Percentiles rank a stretch among this genome's conserved stretches.
These are phyloP conservation scores for Strigamia crassipes DNA, from an alignment of 2,888 invertebrate species.

Conservation along the genomic window DNA sequence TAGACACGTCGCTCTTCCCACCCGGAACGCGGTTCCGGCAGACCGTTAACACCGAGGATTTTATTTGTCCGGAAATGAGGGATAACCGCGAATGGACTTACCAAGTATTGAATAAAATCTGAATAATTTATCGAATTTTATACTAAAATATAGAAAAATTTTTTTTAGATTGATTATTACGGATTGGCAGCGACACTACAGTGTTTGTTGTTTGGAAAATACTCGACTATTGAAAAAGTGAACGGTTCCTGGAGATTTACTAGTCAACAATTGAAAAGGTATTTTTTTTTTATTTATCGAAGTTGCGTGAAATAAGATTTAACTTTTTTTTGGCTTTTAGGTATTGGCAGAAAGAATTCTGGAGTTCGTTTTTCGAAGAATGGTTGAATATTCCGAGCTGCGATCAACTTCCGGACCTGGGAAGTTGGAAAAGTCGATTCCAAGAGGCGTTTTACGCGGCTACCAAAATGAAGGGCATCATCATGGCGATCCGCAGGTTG, in stretches of 20 bases:
- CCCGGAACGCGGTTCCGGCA: conserved; percentile 75
- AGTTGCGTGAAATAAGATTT: neutral
- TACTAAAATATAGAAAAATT: conserved; percentile 42
- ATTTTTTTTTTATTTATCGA: neutral
- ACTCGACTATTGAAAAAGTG: conserved; percentile 76
- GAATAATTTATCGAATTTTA: neutral
- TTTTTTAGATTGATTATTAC: conserved; percentile 77
- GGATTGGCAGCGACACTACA: conserved; percentile 87
- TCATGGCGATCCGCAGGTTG: neutral
- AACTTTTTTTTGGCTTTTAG: conserved; percentile 58
- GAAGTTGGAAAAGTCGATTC: conserved; percentile 54
- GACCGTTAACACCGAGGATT: conserved; percentile 61
- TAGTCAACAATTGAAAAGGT: conserved; percentile 53
- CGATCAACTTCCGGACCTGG: conserved; percentile 73
- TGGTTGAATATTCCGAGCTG: conserved; percentile 82
- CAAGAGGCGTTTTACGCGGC: conserved; percentile 52
- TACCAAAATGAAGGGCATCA: neutral
- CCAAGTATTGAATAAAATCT: conserved; percentile 61
- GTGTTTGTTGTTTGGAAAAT: conserved; percentile 82
- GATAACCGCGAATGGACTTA: conserved; percentile 90
- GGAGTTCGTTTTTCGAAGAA: conserved; percentile 79
- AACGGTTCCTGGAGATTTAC: conserved; percentile 52
- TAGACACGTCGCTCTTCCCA: conserved; percentile 86
- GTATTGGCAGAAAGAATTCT: conserved; percentile 72
- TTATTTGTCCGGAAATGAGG: conserved; percentile 78